These are phyloP conservation scores for Nibea coibor DNA, from an alignment of 2,113 vertebrate genomes.

Conservation along the genomic window DNA sequence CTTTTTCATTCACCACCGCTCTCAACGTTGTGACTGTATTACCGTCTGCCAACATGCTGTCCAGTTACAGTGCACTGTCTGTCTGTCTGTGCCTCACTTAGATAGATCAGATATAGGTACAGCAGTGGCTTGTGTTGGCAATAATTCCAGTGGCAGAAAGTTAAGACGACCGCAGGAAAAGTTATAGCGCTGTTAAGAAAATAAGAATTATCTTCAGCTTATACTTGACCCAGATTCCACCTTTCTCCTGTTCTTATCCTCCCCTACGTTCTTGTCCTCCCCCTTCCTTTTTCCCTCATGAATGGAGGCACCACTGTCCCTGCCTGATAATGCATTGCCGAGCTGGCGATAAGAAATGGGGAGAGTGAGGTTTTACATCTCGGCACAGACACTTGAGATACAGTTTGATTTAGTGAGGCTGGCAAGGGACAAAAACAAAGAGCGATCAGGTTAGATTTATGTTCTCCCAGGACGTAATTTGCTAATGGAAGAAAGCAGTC, in stretches of 20 bases:
- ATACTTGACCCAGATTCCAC: background rate
- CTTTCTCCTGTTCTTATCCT: constrained; percentile 2
- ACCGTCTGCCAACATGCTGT: background rate
- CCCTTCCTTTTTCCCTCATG: background rate
- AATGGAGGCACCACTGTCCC: constrained; percentile 22
- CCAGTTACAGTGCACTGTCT: background rate
- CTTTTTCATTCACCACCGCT: constrained; percentile 14
- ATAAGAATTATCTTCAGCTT: background rate
- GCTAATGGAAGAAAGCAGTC: constrained; percentile 45
- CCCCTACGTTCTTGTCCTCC: background rate
- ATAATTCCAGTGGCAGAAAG: constrained; percentile 1
- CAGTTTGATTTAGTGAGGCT: constrained; percentile 50
- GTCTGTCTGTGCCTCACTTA: background rate
- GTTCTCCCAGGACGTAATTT: constrained; percentile 40
- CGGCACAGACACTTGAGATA: constrained; percentile 20
- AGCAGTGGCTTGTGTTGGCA: background rate
- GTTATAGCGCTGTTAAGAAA: background rate
- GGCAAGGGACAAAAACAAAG: constrained; percentile 52
- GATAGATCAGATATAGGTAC: constrained; percentile 6
- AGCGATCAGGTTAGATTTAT: constrained; percentile 39
- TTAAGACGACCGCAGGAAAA: constrained; percentile 1
- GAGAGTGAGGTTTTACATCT: constrained; percentile 52
- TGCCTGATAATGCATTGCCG: constrained; percentile 37
- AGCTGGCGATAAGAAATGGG: constrained; percentile 11
- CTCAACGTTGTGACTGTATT: constrained; percentile 7